Evolutionary conservation across 2,113 vertebrate species (phyloP), one percentile per base, ranked within the genome.

Genomic region (Brachionichthys hirsutus): DNA sequence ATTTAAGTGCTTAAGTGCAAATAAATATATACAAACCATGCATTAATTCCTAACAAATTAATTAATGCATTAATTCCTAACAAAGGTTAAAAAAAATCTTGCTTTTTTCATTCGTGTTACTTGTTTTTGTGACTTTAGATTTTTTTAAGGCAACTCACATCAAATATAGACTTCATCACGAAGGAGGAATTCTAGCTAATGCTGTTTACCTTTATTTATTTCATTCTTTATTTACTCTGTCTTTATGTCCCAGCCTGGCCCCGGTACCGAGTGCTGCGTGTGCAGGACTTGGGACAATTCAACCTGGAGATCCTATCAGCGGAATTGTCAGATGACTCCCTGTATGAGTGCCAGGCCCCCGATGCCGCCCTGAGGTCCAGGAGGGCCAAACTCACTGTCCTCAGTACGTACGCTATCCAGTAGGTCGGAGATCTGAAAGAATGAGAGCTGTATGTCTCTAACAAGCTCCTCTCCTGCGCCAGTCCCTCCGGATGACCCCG

Each of bases 281-380:
- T 93, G 12, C 90, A 92, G 0, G 94, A 96, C 1, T 71, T 93
- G 2, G 95, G 96, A 0, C 94, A 97, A 77, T 94, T 95, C 90
- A 96, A 98, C 90, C 87, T 98, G 91, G 95, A 98, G 91, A 95
- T 98, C 82, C 85, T 85, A 0, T 89, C 90, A 0, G 95, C 95
- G 0, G 94, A 97, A 43, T 93, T 98, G 44, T 94, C 94, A 0
- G 96, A 98, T 12, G 96, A 97, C 43, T 93, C 95, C 22, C 83
- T 91, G 0, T 98, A 98, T 0, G 95, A 98, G 86, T 97, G 95
- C 84, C 96, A 98, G 87, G 96, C 95, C 63, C 96, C 96, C 0
- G 95, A 98, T 60, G 95, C 94, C 0, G 96, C 96, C 7, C 91
- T 98, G 82, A 92, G 96, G 17, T 98, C 96, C 7, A 91, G 94